Evolutionary conservation across 2,888 invertebrate species (phyloP).

Genomic region (Zygogramma bicolorata): DNA sequence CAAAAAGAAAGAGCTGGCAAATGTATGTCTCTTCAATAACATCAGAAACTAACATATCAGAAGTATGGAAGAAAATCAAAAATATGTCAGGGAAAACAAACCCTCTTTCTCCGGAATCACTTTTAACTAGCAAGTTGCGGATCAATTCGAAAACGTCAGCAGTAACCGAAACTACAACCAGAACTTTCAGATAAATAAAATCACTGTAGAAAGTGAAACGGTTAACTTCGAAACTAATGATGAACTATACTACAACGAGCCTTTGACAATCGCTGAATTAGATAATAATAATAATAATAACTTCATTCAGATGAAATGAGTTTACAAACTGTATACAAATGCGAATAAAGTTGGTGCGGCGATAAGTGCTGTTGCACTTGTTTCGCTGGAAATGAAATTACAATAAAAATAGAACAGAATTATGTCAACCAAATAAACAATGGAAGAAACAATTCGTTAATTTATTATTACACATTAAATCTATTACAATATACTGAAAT

Average conservation of each 20-base stretch:
- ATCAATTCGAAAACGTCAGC: slow-evolving; percentile 14
- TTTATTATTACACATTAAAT: too few species aligned
- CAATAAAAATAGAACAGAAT: too few species aligned
- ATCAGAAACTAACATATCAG: neutral
- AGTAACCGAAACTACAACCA: neutral
- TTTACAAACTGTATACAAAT: too few species aligned
- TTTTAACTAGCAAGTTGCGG: slow-evolving; percentile 6
- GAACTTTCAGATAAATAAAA: neutral
- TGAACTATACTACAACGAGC: slow-evolving; percentile 3
- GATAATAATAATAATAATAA: too few species aligned
- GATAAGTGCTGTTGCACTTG: too few species aligned
- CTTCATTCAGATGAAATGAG: too few species aligned
- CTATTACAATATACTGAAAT: too few species aligned
- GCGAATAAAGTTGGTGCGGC: too few species aligned
- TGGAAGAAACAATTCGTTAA: too few species aligned
- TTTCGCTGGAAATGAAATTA: too few species aligned
- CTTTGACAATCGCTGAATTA: slow-evolving; percentile 11
- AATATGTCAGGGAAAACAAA: slow-evolving; percentile 4
- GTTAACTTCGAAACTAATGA: neutral
- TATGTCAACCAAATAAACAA: too few species aligned
- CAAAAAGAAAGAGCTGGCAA: slow-evolving; percentile 11
- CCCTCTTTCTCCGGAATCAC: neutral
- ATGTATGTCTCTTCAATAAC: neutral
- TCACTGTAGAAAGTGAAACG: neutral
- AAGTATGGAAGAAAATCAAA: slow-evolving; percentile 19